Conservation (phyloP, 2,113 vertebrate genomes). For the Paracanthobrama guichenoti region DNA sequence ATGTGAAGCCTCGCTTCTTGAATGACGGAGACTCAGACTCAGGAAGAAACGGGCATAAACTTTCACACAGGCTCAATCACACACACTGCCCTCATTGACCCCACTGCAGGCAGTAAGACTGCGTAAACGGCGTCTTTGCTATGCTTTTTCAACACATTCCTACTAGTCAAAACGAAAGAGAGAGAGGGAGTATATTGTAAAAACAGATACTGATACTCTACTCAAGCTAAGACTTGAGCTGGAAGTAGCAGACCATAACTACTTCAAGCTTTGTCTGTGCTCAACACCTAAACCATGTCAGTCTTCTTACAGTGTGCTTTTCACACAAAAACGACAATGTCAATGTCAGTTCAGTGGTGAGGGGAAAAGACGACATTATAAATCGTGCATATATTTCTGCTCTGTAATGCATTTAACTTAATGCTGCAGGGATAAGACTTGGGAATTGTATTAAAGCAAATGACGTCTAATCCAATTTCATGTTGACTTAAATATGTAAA, state of each 20-base stretch:
- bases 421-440: not conserved
- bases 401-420: not conserved
- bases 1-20: constrained; percentile 6
- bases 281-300: constrained; percentile 37
- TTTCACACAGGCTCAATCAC: constrained; percentile 36
- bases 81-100: constrained; percentile 50
- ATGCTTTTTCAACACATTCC: constrained; percentile 47
- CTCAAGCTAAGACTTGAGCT: constrained; percentile 53
- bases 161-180: not conserved
- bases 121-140: constrained; percentile 25
- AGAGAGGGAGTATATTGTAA: not conserved
- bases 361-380: not conserved
- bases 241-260: constrained; percentile 30
- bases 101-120: constrained; percentile 31
- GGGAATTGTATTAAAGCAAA: not conserved
- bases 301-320: constrained; percentile 16
- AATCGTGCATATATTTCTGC: not conserved
- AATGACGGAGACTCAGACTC: constrained; percentile 32
- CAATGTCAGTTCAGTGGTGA: not conserved
- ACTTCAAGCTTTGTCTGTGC: constrained; percentile 37
- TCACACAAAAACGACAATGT: not conserved
- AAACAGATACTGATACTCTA: constrained; percentile 33
- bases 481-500: not conserved
- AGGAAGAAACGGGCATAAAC: constrained; percentile 21
- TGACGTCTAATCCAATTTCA: not conserved